Percentiles rank a stretch among this genome's conserved stretches.
These are phyloP conservation scores for Porites evermanni DNA, from an alignment of 92 coral and sea anemone species.

Conservation along the genomic window DNA sequence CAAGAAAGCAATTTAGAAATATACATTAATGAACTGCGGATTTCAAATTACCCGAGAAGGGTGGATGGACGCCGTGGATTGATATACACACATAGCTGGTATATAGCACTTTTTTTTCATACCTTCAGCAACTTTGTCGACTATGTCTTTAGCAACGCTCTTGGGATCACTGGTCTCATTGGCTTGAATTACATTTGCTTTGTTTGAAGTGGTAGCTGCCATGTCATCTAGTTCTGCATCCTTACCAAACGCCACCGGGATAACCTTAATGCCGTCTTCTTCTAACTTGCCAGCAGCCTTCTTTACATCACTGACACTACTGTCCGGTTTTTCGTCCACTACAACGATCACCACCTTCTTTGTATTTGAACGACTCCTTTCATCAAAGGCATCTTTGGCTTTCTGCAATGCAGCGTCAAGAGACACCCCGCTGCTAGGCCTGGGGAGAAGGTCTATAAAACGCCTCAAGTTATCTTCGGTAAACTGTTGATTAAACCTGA, in stretches of 20 bases:
- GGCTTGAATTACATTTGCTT: slow-evolving; percentile 58
- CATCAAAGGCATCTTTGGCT: slow-evolving; percentile 73
- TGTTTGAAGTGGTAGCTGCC: slow-evolving; percentile 64
- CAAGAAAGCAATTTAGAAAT: too few species aligned
- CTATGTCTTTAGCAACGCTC: slow-evolving; percentile 59
- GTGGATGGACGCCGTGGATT: too few species aligned
- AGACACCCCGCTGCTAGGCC: slow-evolving; percentile 59
- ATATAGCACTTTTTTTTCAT: too few species aligned
- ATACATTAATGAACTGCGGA: too few species aligned
- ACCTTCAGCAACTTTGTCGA: slow-evolving; percentile 65
- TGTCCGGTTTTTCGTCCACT: slow-evolving; percentile 63
- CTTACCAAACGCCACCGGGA: slow-evolving; percentile 78
- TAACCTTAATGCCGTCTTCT: slow-evolving; percentile 61
- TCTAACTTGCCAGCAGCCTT: slow-evolving; percentile 54
- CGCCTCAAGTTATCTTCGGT: slow-evolving; percentile 56
- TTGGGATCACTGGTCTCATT: slow-evolving; percentile 65
- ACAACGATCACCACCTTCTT: slow-evolving; percentile 74
- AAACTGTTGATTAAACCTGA: slow-evolving; percentile 58
- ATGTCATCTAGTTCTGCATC: slow-evolving; percentile 64
- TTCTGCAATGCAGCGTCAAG: slow-evolving; percentile 70
- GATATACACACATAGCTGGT: too few species aligned
- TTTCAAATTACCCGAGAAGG: too few species aligned
- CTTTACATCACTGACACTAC: slow-evolving; percentile 48
- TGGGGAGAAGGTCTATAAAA: slow-evolving; percentile 41
- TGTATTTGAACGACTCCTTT: slow-evolving; percentile 74